phyloP scores from a whole-genome alignment of 2,113 vertebrate genomes.

The human region DNA sequence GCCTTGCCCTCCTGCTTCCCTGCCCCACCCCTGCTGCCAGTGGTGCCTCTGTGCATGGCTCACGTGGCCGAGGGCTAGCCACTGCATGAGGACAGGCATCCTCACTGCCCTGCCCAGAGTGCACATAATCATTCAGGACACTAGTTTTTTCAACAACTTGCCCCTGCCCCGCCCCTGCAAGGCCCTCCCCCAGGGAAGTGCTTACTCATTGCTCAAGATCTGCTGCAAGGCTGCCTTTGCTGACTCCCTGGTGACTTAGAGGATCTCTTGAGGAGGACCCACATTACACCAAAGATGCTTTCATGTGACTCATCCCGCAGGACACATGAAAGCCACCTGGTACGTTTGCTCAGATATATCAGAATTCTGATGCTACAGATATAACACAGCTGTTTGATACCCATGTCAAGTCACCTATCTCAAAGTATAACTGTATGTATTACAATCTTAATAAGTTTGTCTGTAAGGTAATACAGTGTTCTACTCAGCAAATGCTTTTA shows the following conservation, averaged over 20 bases:
- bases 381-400: neutral
- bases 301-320: neutral
- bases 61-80: no score
- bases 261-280: neutral
- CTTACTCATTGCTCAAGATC: no score
- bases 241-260: fast-evolving
- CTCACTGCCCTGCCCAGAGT: neutral
- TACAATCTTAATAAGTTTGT: neutral
- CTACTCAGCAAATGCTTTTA: neutral
- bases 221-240: neutral
- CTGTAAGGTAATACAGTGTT: neutral
- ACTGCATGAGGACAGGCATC: neutral
- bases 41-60: neutral
- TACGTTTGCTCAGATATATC: neutral
- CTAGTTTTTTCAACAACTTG: neutral
- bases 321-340: neutral
- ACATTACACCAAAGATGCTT: neutral
- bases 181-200: neutral
- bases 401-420: neutral
- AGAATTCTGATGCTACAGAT: neutral
- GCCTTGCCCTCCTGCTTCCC: neutral
- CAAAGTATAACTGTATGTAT: neutral
- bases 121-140: neutral
- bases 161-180: neutral
- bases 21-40: neutral